These are phyloP conservation scores for Phyto melanocephala DNA, from an alignment of 2,888 invertebrate species.

Conservation along the genomic window DNA sequence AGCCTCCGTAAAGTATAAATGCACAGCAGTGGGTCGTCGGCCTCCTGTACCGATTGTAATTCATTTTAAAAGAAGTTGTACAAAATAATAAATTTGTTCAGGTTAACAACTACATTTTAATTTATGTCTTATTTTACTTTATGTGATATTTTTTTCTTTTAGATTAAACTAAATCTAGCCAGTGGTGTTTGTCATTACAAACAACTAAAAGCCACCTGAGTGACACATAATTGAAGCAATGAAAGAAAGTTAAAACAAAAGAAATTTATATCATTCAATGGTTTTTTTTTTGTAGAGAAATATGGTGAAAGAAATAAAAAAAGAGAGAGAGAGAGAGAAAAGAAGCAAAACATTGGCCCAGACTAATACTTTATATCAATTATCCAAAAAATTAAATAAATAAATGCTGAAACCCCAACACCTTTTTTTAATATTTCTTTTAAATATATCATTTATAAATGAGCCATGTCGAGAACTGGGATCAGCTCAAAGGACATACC, in stretches of 20 bases:
- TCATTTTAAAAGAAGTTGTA: conserved; percentile 68
- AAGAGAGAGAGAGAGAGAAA: background rate
- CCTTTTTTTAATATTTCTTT: background rate
- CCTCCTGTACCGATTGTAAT: conserved; percentile 61
- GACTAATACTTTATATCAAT: conserved; percentile 35
- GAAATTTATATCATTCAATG: background rate
- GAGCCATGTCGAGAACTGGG: background rate
- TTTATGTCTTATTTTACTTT: conserved; percentile 70
- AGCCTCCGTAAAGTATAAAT: conserved; percentile 41
- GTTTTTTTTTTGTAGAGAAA: too few species aligned
- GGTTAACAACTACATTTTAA: conserved; percentile 76
- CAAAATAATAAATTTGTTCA: conserved; percentile 76
- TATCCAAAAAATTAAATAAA: background rate
- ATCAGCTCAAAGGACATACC: background rate
- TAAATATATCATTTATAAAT: background rate
- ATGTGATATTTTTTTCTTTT: background rate
- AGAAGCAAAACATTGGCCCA: background rate
- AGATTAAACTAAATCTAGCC: background rate
- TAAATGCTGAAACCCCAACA: background rate
- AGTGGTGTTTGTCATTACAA: background rate
- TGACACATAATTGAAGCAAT: conserved; percentile 21
- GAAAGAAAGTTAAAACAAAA: background rate
- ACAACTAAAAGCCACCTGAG: background rate
- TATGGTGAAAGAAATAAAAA: conserved; percentile 1
- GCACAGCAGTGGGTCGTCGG: conserved; percentile 63